These are phyloP conservation scores for Prorops nasuta DNA, from an alignment of 1,140 invertebrate species.

Conservation along the genomic window DNA sequence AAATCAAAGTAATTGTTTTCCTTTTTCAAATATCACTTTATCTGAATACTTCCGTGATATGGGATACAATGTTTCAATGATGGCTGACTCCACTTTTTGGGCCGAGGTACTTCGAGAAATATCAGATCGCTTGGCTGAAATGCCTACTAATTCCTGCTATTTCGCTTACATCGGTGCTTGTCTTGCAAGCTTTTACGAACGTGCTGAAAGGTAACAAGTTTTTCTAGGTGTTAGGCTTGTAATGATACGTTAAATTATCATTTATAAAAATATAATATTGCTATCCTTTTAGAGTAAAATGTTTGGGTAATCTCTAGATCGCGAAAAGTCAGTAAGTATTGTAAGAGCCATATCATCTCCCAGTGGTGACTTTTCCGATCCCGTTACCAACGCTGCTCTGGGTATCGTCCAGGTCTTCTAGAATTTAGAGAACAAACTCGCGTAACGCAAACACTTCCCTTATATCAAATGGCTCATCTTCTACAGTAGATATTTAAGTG, in stretches of 20 bases:
- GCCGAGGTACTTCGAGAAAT: conserved; percentile 99
- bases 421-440: conserved; percentile 99
- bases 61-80: conserved; percentile 99
- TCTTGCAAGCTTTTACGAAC: conserved; percentile 98
- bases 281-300: conserved; percentile 75
- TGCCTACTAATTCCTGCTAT: conserved; percentile 99
- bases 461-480: conserved; percentile 99
- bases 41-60: conserved; percentile 99
- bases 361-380: conserved; percentile 99
- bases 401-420: conserved; percentile 99
- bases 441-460: conserved; percentile 99
- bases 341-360: conserved; percentile 99
- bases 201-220: conserved; percentile 74
- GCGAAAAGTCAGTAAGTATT: conserved; percentile 98
- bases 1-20: conserved; percentile 8
- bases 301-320: conserved; percentile 95
- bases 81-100: conserved; percentile 99
- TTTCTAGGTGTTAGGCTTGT: background rate
- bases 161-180: conserved; percentile 98
- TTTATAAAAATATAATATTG: too few relatives aligned
- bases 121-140: conserved; percentile 99
- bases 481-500: conserved; percentile 98
- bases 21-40: conserved; percentile 81
- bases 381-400: conserved; percentile 97
- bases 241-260: background rate